Base-by-base conservation (phyloP, 1,140 invertebrate genomes). In the Drosophila lacertosa region DNA sequence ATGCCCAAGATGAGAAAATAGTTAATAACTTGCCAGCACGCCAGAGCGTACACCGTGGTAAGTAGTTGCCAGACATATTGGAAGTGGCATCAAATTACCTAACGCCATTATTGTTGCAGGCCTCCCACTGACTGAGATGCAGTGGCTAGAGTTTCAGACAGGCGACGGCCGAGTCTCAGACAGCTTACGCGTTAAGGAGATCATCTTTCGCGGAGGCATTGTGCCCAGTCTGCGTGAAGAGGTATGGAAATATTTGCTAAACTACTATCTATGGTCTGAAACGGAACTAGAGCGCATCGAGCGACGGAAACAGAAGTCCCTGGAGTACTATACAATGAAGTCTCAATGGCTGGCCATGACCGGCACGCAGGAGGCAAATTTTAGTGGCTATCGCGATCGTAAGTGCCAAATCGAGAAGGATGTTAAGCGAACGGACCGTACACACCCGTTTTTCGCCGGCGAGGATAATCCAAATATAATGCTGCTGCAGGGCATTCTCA, bases 321-420 rank as follows among this genome's bases (percentile, higher is more conserved):
- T 97, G 67, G 96, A 98, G 89, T 99, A 99, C 92, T 98, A 96
- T 91, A 94, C 93, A 48, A 99, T 99, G 97, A 99, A 99, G 91
- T 93, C 96, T 7, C 99, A 99, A 91, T 99, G 99, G 99, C 94
- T 95, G 75, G 96, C 96, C 1, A 97, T 99, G 91, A 95, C 95
- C 4, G 92, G 94, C 35, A 94, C 94, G 4, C 99, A 99, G 92
- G 97, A 99, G 90, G 93, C 93, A 0, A 94, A 97, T 74, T 99
- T 99, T 92, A 93, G 95, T 18, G 95, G 96, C 75, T 98, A 96
- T 84, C 94, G 96, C 58, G 98, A 99, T 74, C 93, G 97, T 72
- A 98, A 99, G 93, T 97, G 95, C 92, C 93, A 99, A 55, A 98
- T 99, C 74, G 98, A 99, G 82, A 99, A 99, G 92, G 99, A 99